Percentiles rank a stretch among this genome's conserved stretches.
These are phyloP conservation scores for Ochotona curzoniae DNA, from an alignment of 2,113 vertebrate genomes.

Conservation along the genomic window DNA sequence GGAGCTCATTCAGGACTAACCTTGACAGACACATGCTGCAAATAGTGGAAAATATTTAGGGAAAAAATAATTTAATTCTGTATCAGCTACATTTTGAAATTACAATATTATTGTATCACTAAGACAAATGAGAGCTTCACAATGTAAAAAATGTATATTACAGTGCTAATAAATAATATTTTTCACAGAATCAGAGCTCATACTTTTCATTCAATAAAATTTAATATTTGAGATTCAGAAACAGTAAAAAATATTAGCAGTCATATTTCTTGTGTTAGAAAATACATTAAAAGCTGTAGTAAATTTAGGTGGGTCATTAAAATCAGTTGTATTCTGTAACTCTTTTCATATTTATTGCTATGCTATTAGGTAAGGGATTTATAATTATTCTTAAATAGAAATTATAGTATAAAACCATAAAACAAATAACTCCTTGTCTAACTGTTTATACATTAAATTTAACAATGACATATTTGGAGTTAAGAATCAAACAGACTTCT, in stretches of 20 bases:
- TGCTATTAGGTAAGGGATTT: not conserved
- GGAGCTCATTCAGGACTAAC: not conserved
- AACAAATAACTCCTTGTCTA: not conserved
- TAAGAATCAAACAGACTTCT: not conserved
- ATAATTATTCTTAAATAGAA: not conserved
- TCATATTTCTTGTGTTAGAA: not conserved
- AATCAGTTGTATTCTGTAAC: not conserved
- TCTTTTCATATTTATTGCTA: not conserved
- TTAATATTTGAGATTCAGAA: constrained; percentile 5
- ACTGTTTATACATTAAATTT: not conserved
- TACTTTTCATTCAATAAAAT: constrained; percentile 46
- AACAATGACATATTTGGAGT: not conserved
- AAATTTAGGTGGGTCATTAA: not conserved
- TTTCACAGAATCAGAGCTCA: not conserved
- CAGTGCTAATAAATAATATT: not conserved
- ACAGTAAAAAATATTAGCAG: constrained; percentile 2
- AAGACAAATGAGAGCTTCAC: not conserved
- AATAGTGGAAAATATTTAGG: not conserved
- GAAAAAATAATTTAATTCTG: constrained; percentile 3
- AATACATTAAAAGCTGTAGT: not conserved
- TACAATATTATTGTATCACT: not conserved
- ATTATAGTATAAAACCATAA: not conserved
- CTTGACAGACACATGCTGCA: constrained; percentile 2
- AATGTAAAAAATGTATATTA: constrained; percentile 10
- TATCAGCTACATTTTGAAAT: not conserved